Conservation (phyloP, 2,888 invertebrate species). For the Sinhomidia bicolor region DNA sequence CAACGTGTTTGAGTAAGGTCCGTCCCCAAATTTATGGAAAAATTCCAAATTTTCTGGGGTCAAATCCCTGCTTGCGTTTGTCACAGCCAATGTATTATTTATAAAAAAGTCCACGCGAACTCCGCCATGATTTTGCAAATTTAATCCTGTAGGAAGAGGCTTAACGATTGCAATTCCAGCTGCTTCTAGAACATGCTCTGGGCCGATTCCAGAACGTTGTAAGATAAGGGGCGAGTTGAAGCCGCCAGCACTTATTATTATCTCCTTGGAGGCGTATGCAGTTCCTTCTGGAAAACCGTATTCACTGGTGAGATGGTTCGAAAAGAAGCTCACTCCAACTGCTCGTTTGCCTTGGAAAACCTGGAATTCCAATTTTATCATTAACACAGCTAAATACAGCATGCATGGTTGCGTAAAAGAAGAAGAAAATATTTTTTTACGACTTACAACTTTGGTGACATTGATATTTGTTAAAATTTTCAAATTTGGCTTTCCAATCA, state of each 20-base stretch:
- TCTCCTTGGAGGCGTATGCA: constrained; percentile 59
- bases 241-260: constrained; percentile 60
- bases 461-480: background rate
- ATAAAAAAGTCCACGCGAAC: constrained; percentile 40
- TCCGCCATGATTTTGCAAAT: constrained; percentile 53
- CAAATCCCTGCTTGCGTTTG: constrained; percentile 39
- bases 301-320: too few species aligned
- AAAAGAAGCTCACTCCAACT: background rate
- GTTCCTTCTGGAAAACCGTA: background rate
- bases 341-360: background rate
- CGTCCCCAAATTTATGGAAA: constrained; percentile 48
- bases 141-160: constrained; percentile 70
- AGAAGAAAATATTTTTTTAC: too few species aligned
- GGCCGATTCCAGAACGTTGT: constrained; percentile 71
- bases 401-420: too few species aligned
- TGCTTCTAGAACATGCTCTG: background rate
- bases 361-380: background rate
- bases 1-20: constrained; percentile 45
- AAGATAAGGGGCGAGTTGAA: constrained; percentile 56
- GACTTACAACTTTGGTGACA: constrained; percentile 22
- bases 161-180: constrained; percentile 18
- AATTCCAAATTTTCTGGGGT: constrained; percentile 45
- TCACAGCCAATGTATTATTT: constrained; percentile 28
- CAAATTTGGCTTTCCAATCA: background rate
- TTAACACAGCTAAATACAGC: too few species aligned